Percentiles rank a stretch among this genome's conserved stretches.
These are phyloP conservation scores for Brachionus calyciflorus DNA, from an alignment of 1,140 invertebrate species.

Conservation along the genomic window DNA sequence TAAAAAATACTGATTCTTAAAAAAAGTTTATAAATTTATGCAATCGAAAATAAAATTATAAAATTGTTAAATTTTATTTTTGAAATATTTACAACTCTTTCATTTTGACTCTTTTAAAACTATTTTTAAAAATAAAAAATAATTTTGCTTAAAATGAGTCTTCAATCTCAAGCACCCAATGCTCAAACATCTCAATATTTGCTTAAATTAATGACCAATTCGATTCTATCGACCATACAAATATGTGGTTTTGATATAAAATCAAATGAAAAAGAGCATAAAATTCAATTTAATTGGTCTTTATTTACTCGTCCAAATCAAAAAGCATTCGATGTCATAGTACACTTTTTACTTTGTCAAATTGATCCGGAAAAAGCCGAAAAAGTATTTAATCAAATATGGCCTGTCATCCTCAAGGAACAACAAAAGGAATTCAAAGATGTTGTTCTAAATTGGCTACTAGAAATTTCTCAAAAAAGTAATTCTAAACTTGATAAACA, in stretches of 20 bases:
- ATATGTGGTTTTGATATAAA: slow-evolving; percentile 12
- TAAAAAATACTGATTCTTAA: too few relatives aligned
- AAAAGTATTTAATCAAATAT: neutral
- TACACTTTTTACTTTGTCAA: slow-evolving; percentile 30
- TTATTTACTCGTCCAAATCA: slow-evolving; percentile 32
- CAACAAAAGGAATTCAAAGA: slow-evolving; percentile 42
- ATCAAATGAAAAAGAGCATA: neutral
- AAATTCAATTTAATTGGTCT: slow-evolving; percentile 20
- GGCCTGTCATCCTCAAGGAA: slow-evolving; percentile 27
- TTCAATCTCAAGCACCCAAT: neutral
- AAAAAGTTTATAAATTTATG: too few relatives aligned
- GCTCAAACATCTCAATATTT: neutral
- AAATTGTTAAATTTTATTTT: too few relatives aligned
- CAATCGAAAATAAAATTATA: too few relatives aligned
- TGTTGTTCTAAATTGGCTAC: slow-evolving; percentile 29
- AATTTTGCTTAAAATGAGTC: slow-evolving; percentile 37
- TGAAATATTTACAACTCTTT: too few relatives aligned
- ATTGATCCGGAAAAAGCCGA: slow-evolving; percentile 21
- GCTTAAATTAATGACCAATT: slow-evolving; percentile 37
- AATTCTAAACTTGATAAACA: neutral
- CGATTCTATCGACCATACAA: neutral
- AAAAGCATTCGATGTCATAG: slow-evolving; percentile 42
- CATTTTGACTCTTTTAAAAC: too few relatives aligned
- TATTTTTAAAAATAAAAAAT: too few relatives aligned
- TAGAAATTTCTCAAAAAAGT: neutral